These are phyloP conservation scores for Aleiodes leptofemur DNA, from an alignment of 2,888 invertebrate species.

Conservation along the genomic window DNA sequence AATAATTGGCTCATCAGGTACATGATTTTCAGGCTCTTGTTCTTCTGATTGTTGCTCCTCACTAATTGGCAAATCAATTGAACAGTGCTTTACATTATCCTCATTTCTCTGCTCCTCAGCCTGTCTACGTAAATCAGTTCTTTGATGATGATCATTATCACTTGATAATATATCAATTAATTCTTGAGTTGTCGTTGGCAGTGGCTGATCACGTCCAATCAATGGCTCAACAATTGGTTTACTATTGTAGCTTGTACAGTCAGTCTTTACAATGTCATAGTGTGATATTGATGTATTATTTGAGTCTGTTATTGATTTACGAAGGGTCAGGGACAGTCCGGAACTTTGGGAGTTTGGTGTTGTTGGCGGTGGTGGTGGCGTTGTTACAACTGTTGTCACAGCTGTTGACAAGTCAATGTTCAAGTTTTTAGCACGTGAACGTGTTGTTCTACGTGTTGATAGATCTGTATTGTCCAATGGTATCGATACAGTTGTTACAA, in stretches of 20 bases:
- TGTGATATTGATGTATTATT: slow-evolving; percentile 72
- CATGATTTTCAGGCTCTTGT: slow-evolving; percentile 55
- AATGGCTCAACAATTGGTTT: slow-evolving; percentile 66
- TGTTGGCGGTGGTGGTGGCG: slow-evolving; percentile 53
- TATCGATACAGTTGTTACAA: slow-evolving; percentile 67
- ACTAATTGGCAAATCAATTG: slow-evolving; percentile 59
- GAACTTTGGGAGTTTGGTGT: slow-evolving; percentile 62
- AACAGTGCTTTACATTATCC: slow-evolving; percentile 64
- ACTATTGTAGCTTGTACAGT: slow-evolving; percentile 65
- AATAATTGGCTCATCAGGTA: slow-evolving; percentile 48
- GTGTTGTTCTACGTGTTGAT: slow-evolving; percentile 69
- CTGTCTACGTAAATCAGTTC: not conserved
- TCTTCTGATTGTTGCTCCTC: slow-evolving; percentile 31
- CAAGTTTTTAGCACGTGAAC: slow-evolving; percentile 70
- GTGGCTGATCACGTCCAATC: slow-evolving; percentile 68
- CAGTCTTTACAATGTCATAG: slow-evolving; percentile 74
- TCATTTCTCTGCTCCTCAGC: slow-evolving; percentile 49
- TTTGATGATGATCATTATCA: slow-evolving; percentile 60
- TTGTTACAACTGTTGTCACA: slow-evolving; percentile 46
- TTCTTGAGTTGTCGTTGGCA: slow-evolving; percentile 72
- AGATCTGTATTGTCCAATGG: slow-evolving; percentile 67
- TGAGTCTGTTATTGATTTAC: slow-evolving; percentile 71
- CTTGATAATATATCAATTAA: slow-evolving; percentile 71
- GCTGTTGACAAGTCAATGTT: slow-evolving; percentile 63
- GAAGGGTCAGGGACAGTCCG: slow-evolving; percentile 69